Base-by-base conservation (phyloP, 2,113 vertebrate genomes). In the Uria lomvia region DNA sequence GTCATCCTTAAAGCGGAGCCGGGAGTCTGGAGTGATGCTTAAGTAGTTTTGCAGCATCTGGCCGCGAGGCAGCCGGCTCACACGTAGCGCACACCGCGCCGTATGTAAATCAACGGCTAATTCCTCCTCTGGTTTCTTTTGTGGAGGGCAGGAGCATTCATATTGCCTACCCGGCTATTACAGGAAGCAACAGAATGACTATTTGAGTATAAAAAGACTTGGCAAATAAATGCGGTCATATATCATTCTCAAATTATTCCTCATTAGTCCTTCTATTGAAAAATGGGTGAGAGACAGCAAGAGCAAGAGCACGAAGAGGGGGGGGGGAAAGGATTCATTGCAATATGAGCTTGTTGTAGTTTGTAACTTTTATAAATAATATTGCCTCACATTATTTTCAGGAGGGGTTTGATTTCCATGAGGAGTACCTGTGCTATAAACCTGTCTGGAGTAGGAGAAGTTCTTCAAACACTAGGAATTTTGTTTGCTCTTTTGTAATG, bases 1-100 rank as follows among this genome's bases (percentile, higher is more conserved):
- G 34, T 75, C 42, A 34, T 66, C 3, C 1, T 70, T 59, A 55
- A n/a, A 62, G 63, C 27, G 29, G 34, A 50, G 30, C 9, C 78
- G 73, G 86, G 63, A 76, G 53, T n/a, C 92, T 74, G 77, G 58
- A 76, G 75, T 15, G 63, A 65, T 80, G 71, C 72, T 67, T 67
- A 19, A 70, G 42, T n/a, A 40, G 67, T 49, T 92, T 22, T 70
- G 75, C 68, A 49, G 76, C 67, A 89, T 68, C 87, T 91, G 87
- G 67, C 95, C 68, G 56, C 2, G 9, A 79, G 65, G 70, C 67
- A 66, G 49, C 15, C 3, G 2, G 50, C 83, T 86, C 45, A 50
- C 16, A 16, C 4, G 0, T 23, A 59, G n/a, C 4, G 32, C 65
- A 17, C 55, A 40, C 52, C n/a, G 4, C 4, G 1, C 0, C 47